Evolutionary conservation across 1,140 invertebrate species (phyloP), one percentile per base, ranked within the genome.

Genomic region (Propsilocerus akamusi): DNA sequence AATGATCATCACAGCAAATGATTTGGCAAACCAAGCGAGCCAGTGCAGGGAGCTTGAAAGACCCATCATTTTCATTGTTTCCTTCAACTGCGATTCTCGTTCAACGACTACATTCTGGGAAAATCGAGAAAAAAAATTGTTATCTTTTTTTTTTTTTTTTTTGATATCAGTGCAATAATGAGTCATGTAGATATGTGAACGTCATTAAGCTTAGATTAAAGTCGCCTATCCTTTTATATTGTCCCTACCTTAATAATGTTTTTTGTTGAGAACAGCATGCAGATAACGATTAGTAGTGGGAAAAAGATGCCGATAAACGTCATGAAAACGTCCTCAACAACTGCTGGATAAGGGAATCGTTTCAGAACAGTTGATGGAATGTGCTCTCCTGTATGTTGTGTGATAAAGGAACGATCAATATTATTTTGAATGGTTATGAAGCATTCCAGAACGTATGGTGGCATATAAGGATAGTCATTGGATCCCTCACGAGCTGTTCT

Each of bases 21-120:
- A 75, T 57, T 84, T 81, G 30, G 78, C 62, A 58, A 84, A 86
- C 81, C 83, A 86, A 2, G 83, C 81, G 5, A 72, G 59, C 81
- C 83, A 86, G 56, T 87, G 82, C 25, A 86, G 57, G 77, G 78
- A 86, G 52, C 75, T 78, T n/a, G 75, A 73, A 17, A 87, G 62
- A 7, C 84, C 84, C 83, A 87, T 87, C 62, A 86, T 80, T 60
- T 81, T 84, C 82, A 86, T 85, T 3, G 79, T 79, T 71, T 85
- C 82, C 66, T 76, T 76, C 11, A 76, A 55, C 53, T 75, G 73
- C 51, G 69, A 60, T 53, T 75, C 73, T 53, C 74, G 74, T 53
- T 75, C 72, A 0, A 65, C 63, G 2, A 72, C 73, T 22, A 75
- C 70, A 24, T 65, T 63, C 55, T 63, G 11, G 1, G 22, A 41